These are phyloP conservation scores for Drosophila rubida DNA, from an alignment of 2,888 invertebrate genomes.

Conservation along the genomic window DNA sequence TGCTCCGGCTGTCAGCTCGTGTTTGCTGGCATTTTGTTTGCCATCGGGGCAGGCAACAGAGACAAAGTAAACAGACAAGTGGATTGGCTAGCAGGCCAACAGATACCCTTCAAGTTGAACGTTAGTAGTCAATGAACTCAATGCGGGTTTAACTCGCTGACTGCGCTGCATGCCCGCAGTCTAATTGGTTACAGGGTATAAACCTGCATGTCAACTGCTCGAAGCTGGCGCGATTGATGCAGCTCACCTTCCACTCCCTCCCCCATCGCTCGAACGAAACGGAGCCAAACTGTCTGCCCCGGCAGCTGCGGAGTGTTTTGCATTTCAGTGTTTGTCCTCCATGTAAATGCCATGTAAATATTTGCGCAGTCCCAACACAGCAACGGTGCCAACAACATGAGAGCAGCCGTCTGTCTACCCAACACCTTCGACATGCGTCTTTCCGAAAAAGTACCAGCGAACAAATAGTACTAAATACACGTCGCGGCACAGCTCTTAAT, in stretches of 20 bases:
- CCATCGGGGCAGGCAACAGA: conserved; percentile 7
- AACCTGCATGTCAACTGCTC: conserved; percentile 29
- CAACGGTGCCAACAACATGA: conserved; percentile 15
- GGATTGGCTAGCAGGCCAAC: neutral
- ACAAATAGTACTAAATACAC: conserved; percentile 1
- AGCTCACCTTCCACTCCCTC: neutral
- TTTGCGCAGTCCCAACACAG: conserved; percentile 47
- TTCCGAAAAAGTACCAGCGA: conserved; percentile 2
- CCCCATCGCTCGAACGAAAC: conserved; percentile 10
- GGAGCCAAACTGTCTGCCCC: conserved; percentile 50
- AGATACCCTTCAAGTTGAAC: neutral
- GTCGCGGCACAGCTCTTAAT: conserved; percentile 50
- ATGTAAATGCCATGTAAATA: conserved; percentile 65
- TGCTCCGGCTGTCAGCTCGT: conserved; percentile 37
- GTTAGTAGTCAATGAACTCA: too few species aligned
- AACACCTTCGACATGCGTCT: conserved; percentile 22
- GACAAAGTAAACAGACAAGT: neutral
- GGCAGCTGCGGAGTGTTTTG: conserved; percentile 58
- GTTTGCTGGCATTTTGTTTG: conserved; percentile 41
- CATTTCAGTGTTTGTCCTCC: conserved; percentile 50
- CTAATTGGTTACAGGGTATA: conserved; percentile 8
- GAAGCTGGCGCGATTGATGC: conserved; percentile 5
- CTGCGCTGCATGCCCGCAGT: neutral
- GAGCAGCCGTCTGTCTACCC: conserved; percentile 1
- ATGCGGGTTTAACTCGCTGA: too few species aligned